Evolutionary conservation across 2,113 vertebrate species (phyloP).

Genomic region (Himantopus leucocephalus): DNA sequence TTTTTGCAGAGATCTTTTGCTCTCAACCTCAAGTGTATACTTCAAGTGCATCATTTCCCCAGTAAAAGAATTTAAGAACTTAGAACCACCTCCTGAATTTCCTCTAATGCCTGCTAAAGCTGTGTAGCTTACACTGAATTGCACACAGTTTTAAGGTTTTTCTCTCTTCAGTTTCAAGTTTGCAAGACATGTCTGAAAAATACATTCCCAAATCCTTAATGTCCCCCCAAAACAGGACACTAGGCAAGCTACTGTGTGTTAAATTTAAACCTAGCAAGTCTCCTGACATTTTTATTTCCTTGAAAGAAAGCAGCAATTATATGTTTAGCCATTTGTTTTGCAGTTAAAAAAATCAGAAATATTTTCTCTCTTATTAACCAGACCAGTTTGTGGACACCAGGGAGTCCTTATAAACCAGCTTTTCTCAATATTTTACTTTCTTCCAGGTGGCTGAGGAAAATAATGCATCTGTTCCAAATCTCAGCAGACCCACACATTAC

Average conservation of each 20-base stretch:
- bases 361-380: conserved; percentile 26
- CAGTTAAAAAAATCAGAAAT: neutral
- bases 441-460: conserved; percentile 64
- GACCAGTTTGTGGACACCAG: conserved; percentile 14
- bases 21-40: neutral
- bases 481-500: conserved; percentile 35
- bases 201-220: neutral
- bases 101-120: neutral
- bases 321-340: conserved; percentile 18
- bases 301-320: conserved; percentile 23
- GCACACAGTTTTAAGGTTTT: neutral
- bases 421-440: conserved; percentile 50
- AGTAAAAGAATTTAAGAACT: neutral
- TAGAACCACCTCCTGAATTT: neutral
- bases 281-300: conserved; percentile 1
- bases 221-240: neutral
- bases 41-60: neutral
- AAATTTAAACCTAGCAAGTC: neutral
- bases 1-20: neutral
- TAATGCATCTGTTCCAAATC: conserved; percentile 60
- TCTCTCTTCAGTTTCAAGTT: neutral
- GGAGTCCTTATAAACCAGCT: conserved; percentile 30
- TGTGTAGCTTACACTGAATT: neutral
- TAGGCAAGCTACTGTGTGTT: neutral
- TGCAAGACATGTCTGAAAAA: neutral